phyloP scores from a whole-genome alignment of 1,140 invertebrate genomes.

The Bombus ignitus region DNA sequence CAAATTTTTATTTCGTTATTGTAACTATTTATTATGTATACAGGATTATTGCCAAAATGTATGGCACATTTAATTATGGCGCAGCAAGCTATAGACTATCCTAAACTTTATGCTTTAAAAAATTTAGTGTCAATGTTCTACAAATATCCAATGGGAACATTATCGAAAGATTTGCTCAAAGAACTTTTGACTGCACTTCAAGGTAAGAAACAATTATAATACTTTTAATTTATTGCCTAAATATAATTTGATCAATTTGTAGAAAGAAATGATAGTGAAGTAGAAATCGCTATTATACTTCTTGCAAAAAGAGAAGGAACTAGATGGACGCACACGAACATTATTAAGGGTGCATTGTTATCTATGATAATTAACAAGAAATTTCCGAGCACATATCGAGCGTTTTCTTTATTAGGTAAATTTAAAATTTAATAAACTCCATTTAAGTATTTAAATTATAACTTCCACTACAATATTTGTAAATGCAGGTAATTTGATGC shows the following conservation, averaged over 20 bases:
- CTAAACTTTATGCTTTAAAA: conserved; percentile 66
- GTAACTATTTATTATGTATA: conserved; percentile 41
- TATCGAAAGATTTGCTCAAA: conserved; percentile 40
- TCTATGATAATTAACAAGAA: conserved; percentile 71
- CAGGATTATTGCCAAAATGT: conserved; percentile 73
- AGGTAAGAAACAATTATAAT: conserved; percentile 59
- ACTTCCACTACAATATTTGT: neutral
- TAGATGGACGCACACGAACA: conserved; percentile 72
- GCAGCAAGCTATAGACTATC: neutral
- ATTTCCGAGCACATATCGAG: conserved; percentile 66
- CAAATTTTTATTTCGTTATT: neutral
- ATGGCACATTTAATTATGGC: conserved; percentile 68
- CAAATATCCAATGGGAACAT: conserved; percentile 63
- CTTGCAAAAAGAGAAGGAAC: conserved; percentile 73
- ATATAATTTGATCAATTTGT: conserved; percentile 24
- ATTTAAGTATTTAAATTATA: neutral
- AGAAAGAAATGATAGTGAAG: conserved; percentile 56
- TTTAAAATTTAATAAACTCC: neutral
- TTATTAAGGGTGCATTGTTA: conserved; percentile 70
- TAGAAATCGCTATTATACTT: conserved; percentile 72
- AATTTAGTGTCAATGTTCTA: conserved; percentile 67
- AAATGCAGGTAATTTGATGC: conserved; percentile 73
- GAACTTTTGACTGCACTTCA: conserved; percentile 65
- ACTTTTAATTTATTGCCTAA: conserved; percentile 15
- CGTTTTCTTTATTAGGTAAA: conserved; percentile 74